These are phyloP conservation scores for Calephelis perditalis DNA, from an alignment of 2,888 invertebrate genomes.

Conservation along the genomic window DNA sequence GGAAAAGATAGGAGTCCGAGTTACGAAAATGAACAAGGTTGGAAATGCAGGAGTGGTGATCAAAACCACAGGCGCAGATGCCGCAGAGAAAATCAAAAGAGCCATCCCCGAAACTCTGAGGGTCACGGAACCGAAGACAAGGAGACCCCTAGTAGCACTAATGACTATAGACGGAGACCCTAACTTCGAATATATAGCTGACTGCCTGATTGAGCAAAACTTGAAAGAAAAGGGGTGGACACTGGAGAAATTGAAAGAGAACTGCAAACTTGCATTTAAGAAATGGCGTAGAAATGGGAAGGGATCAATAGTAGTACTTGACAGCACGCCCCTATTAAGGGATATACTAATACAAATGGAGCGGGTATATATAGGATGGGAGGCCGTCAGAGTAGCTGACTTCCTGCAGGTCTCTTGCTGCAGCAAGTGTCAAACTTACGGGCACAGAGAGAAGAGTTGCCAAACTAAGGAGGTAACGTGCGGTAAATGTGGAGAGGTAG, in stretches of 20 bases:
- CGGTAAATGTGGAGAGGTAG: not conserved
- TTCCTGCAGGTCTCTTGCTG: too few relatives aligned
- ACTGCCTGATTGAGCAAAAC: not conserved
- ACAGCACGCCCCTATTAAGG: not conserved
- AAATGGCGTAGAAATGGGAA: not conserved
- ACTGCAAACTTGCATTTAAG: not conserved
- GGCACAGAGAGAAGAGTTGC: not conserved
- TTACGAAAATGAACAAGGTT: not conserved
- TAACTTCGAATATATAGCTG: not conserved
- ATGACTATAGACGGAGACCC: not conserved
- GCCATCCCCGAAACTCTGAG: not conserved
- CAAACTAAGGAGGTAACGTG: not conserved
- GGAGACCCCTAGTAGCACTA: not conserved
- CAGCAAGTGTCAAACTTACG: not conserved
- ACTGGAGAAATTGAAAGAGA: not conserved
- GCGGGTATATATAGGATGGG: too few relatives aligned
- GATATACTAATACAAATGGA: not conserved
- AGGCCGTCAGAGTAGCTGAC: too few relatives aligned
- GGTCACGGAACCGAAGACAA: not conserved
- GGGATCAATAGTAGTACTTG: not conserved
- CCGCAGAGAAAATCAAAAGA: not conserved
- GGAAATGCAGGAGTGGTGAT: not conserved
- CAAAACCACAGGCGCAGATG: not conserved
- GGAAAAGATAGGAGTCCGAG: not conserved
- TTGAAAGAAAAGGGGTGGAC: not conserved